A percentile compares a stretch with the other conserved stretches of the same genome.
Evolutionary conservation across 1,140 invertebrate species (phyloP).

Genomic region (Phenacoccus solenopsis): DNA sequence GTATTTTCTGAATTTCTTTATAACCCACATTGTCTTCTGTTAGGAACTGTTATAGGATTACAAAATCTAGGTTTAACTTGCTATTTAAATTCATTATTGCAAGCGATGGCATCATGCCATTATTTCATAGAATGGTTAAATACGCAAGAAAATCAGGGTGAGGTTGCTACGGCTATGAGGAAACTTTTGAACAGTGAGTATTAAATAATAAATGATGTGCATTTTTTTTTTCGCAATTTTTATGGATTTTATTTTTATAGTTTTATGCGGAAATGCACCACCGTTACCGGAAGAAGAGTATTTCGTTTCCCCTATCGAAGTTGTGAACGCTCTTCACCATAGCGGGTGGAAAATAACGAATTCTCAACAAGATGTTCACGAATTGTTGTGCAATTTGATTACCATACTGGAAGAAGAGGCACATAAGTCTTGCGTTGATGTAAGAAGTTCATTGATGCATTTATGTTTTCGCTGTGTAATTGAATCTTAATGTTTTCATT

Average conservation of each 20-base stretch:
- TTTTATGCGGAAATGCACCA: conserved; percentile 23
- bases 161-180: conserved; percentile 17
- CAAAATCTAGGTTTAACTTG: conserved; percentile 76
- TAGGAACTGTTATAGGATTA: conserved; percentile 59
- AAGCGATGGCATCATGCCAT: conserved; percentile 68
- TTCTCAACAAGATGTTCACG: conserved; percentile 87
- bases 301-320: conserved; percentile 52
- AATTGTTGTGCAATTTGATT: conserved; percentile 74
- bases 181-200: conserved; percentile 20
- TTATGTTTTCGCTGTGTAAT: too few relatives aligned
- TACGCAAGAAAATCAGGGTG: conserved; percentile 18
- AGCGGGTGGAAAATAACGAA: conserved; percentile 72
- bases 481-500: neutral
- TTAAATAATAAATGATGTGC: too few relatives aligned
- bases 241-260: neutral
- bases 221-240: neutral
- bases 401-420: conserved; percentile 74
- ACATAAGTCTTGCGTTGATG: conserved; percentile 35
- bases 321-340: conserved; percentile 57
- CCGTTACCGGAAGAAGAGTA: conserved; percentile 39
- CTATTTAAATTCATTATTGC: conserved; percentile 72
- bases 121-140: conserved; percentile 58
- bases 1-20: neutral
- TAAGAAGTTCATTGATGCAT: neutral
- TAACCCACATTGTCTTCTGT: conserved; percentile 25